Conservation (phyloP, 2,888 invertebrate genomes). For the Eilema griseolum region DNA sequence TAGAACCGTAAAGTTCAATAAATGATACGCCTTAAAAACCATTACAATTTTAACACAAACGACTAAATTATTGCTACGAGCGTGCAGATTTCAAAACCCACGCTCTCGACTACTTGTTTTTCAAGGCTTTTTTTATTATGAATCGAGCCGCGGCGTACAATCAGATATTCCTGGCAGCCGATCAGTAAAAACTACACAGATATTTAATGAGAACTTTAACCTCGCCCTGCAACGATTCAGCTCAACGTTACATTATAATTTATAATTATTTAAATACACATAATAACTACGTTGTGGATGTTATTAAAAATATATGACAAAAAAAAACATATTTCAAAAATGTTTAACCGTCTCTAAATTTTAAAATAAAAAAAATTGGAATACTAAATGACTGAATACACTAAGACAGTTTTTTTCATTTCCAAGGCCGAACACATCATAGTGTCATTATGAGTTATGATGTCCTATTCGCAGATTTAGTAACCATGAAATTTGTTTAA, state of each 20-base stretch:
- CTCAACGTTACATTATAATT: constrained; percentile 38
- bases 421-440: constrained; percentile 50
- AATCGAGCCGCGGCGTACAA: constrained; percentile 56
- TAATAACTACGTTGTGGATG: constrained; percentile 30
- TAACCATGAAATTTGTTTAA: constrained; percentile 53
- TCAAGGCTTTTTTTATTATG: constrained; percentile 64
- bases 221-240: constrained; percentile 45
- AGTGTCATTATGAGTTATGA: constrained; percentile 57
- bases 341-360: constrained; percentile 24
- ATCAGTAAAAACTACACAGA: constrained; percentile 65
- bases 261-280: constrained; percentile 32
- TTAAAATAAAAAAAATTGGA: constrained; percentile 22
- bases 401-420: constrained; percentile 36
- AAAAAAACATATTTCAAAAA: constrained; percentile 3
- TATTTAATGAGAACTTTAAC: constrained; percentile 71
- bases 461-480: constrained; percentile 51
- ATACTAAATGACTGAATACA: constrained; percentile 10
- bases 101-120: constrained; percentile 62
- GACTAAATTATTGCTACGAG: constrained; percentile 53
- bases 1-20: constrained; percentile 52
- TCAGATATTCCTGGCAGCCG: constrained; percentile 66
- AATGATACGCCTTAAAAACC: constrained; percentile 54
- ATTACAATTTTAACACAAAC: constrained; percentile 58
- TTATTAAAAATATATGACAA: constrained; percentile 24
- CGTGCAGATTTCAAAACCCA: constrained; percentile 68